A percentile compares a stretch with the other conserved stretches of the same genome.
Evolutionary conservation across 2,888 invertebrate species (phyloP).

Genomic region (Lasiommata megera): DNA sequence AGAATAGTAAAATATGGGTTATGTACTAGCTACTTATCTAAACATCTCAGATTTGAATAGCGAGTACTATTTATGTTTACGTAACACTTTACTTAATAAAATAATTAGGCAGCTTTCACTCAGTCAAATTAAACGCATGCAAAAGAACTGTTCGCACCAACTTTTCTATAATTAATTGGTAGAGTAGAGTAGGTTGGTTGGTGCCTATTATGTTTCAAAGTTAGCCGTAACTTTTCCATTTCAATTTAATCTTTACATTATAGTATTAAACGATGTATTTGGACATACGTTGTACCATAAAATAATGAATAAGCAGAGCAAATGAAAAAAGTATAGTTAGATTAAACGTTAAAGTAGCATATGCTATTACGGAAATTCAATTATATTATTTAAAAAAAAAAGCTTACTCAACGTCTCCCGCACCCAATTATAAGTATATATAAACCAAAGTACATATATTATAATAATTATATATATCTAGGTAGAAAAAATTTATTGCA

Average conservation of each 20-base stretch:
- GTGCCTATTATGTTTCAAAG: slow-evolving; percentile 2
- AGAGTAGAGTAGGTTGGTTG: neutral
- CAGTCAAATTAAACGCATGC: neutral
- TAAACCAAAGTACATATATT: no score
- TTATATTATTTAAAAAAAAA: no score
- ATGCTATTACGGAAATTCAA: no score
- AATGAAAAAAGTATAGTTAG: neutral
- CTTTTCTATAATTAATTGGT: slow-evolving; percentile 3
- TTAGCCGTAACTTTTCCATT: neutral
- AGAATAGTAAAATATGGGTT: no score
- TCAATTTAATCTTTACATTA: neutral
- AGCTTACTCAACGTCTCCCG: no score
- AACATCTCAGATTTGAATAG: neutral
- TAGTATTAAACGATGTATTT: neutral
- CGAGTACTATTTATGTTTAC: neutral
- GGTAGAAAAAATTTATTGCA: no score
- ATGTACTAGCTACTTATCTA: no score
- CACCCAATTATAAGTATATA: no score
- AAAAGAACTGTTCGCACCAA: slow-evolving; percentile 7
- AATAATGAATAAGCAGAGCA: neutral
- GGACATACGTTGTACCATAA: neutral
- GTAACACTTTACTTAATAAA: slow-evolving; percentile 1
- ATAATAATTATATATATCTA: no score
- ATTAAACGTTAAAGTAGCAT: no score
- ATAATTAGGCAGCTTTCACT: slow-evolving; percentile 10